Base-by-base conservation (phyloP, 2,797 vertebrate genomes). In the Bovichtus diacanthus region DNA sequence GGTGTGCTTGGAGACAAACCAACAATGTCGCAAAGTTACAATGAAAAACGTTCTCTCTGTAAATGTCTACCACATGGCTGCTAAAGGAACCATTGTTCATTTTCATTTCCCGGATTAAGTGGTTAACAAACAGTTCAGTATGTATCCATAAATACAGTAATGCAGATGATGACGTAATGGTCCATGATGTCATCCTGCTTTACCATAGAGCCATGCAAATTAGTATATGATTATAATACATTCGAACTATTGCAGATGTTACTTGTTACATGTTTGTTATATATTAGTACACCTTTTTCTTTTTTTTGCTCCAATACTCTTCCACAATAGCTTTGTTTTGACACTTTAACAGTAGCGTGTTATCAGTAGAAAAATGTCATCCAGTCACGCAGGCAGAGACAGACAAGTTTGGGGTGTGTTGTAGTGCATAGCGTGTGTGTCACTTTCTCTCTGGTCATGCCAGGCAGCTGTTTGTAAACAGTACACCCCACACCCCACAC, bases 381-480 rank as follows among this genome's bases (percentile, higher is more conserved):
- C 8, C 34, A 29, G 59, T 53, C 46, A 41, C 2, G 19, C 46
- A 47, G 18, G n/a, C 61, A 46, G 44, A 70, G 27, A 12, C 56
- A 21, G 66, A 54, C 9, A 44, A 16, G 66, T 71, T 4, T 12
- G 38, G 36, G 10, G 18, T 8, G 65, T 62, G 72, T 51, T 60
- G 54, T 1, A 31, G 60, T 12, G 25, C 69, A 51, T 46, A 9
- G 43, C 47, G 15, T 60, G 70, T 78, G 36, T 81, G 78, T 77
- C 81, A 85, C 82, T 86, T 88, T 90, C 84, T 84, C 76, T 62
- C 64, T 44, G 62, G 66, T 82, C 65, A 82, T 53, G 31, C 78
- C 83, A 88, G 69, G 59, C 86, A 81, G 78, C 63, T 86, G 82
- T 93, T 90, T 81, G 88, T 83, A 89, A 86, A 88, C 72, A 81